phyloP scores from a whole-genome alignment of 2,113 vertebrate genomes.

The Notarius lentiginosus region DNA sequence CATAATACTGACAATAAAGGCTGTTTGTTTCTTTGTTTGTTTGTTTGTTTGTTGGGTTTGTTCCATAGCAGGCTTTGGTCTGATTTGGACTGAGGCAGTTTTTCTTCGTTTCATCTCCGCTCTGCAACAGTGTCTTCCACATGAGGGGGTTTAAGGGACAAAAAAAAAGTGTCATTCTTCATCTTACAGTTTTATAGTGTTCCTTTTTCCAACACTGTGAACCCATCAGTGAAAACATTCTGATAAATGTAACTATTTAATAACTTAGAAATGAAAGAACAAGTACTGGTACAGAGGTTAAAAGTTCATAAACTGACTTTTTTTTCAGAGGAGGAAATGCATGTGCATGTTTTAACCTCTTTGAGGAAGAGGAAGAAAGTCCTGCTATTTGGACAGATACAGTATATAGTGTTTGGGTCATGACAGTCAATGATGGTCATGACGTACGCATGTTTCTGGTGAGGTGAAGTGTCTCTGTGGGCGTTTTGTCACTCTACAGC shows the following conservation, averaged over 20 bases:
- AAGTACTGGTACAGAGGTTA: slow-evolving; percentile 62
- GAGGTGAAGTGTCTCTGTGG: slow-evolving; percentile 28
- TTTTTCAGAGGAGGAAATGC: slow-evolving; percentile 42
- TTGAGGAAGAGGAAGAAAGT: slow-evolving; percentile 59
- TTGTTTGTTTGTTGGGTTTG: slow-evolving; percentile 68
- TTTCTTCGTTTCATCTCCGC: slow-evolving; percentile 62
- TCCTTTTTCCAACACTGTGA: slow-evolving; percentile 28
- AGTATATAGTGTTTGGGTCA: slow-evolving; percentile 31
- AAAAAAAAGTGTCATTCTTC: neutral
- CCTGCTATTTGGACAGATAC: slow-evolving; percentile 59
- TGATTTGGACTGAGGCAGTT: slow-evolving; percentile 70
- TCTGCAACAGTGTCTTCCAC: slow-evolving; percentile 54
- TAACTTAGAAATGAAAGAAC: slow-evolving; percentile 59
- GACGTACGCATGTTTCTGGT: slow-evolving; percentile 46
- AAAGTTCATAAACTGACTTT: slow-evolving; percentile 54
- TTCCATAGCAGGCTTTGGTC: slow-evolving; percentile 88
- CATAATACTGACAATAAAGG: slow-evolving; percentile 85
- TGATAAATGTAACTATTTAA: slow-evolving; percentile 51
- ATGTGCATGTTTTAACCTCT: slow-evolving; percentile 38
- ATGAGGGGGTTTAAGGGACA: slow-evolving; percentile 43
- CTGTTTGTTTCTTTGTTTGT: slow-evolving; percentile 67
- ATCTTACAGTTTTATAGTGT: slow-evolving; percentile 52
- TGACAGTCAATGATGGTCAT: slow-evolving; percentile 24
- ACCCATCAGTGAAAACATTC: slow-evolving; percentile 1
- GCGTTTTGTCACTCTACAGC: slow-evolving; percentile 30